These are phyloP conservation scores for Rhincodon typus DNA, from an alignment of 2,797 vertebrate genomes.

Conservation along the genomic window DNA sequence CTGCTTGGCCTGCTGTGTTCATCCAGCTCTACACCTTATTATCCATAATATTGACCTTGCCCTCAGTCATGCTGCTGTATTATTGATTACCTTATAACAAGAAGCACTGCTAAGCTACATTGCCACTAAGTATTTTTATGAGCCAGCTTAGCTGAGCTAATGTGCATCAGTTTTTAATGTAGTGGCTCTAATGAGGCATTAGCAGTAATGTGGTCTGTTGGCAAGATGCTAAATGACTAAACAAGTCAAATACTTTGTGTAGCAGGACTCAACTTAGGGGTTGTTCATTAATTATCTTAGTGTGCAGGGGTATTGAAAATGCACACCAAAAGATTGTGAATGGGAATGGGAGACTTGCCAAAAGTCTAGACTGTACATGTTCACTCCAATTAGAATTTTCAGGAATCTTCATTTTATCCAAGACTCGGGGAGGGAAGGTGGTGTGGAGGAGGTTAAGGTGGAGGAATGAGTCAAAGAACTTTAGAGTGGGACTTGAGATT, in stretches of 20 bases:
- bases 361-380: background rate
- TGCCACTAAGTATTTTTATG: slow-evolving; percentile 33
- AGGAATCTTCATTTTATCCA: background rate
- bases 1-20: no score
- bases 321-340: background rate
- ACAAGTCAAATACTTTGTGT: slow-evolving; percentile 30
- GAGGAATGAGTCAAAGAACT: background rate
- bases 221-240: slow-evolving; percentile 34
- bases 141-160: slow-evolving; percentile 29
- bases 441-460: no score
- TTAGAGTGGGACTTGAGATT: background rate
- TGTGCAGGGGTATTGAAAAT: background rate
- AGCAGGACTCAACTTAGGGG: slow-evolving; percentile 6
- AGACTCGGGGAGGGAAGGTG: background rate
- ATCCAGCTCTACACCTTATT: no score
- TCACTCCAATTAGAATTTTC: background rate
- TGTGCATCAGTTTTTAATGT: slow-evolving; percentile 37
- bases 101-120: background rate
- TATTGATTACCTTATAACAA: slow-evolving; percentile 35
- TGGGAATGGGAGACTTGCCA: background rate
- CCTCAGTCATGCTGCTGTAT: background rate
- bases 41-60: background rate
- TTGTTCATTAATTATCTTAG: background rate
- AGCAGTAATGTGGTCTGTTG: slow-evolving; percentile 35
- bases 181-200: slow-evolving; percentile 37